Conservation (phyloP, 2,888 invertebrate genomes). For the Nymphalis polychloros region DNA sequence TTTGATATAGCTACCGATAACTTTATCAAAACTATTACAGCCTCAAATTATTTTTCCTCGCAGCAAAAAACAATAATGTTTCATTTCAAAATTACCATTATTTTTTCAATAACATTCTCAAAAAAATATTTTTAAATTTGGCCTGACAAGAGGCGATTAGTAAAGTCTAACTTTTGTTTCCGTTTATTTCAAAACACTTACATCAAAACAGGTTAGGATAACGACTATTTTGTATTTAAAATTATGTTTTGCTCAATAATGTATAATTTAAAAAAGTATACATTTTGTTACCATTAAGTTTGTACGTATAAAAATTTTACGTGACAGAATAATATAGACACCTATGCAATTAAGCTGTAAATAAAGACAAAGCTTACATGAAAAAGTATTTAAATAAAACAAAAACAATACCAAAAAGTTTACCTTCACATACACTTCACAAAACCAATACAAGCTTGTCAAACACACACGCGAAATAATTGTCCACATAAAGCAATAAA, state of each 20-base stretch:
- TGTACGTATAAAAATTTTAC: too few species aligned
- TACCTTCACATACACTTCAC: slow-evolving; percentile 25
- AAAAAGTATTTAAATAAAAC: neutral
- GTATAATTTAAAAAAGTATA: too few species aligned
- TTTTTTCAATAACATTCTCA: neutral
- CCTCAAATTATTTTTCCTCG: neutral
- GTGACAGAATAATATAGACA: neutral
- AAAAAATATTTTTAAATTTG: neutral
- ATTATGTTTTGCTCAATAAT: too few species aligned
- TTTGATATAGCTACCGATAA: neutral
- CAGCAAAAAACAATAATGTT: neutral
- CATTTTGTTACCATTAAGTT: too few species aligned
- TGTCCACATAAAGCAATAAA: slow-evolving; percentile 34
- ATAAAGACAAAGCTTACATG: neutral
- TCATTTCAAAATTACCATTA: neutral
- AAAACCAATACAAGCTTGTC: slow-evolving; percentile 13
- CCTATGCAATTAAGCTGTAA: neutral
- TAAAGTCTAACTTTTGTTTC: neutral
- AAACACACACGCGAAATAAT: slow-evolving; percentile 23
- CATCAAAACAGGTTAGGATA: too few species aligned
- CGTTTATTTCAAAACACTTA: neutral
- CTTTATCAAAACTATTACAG: neutral
- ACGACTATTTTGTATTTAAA: too few species aligned
- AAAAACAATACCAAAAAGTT: slow-evolving; percentile 16
- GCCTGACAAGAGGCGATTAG: neutral